Conservation (phyloP, 2,113 vertebrate genomes). For the Micronycteris hirsuta region DNA sequence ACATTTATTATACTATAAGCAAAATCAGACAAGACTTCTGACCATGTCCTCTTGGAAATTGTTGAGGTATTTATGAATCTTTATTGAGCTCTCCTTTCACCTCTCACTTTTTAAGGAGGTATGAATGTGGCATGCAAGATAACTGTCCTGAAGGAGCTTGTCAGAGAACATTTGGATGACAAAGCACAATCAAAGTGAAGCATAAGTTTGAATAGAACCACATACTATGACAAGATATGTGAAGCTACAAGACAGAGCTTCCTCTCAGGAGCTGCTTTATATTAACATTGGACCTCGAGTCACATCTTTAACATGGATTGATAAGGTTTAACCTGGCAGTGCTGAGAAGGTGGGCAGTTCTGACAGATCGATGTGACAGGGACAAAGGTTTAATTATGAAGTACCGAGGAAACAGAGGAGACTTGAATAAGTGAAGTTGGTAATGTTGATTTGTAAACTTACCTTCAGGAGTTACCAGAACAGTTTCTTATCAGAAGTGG, state of each 20-base stretch:
- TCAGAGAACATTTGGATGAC: not conserved
- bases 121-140: fast-evolving
- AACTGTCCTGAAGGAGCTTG: not conserved
- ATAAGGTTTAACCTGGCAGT: not conserved
- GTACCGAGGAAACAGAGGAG: not conserved
- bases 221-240: not conserved
- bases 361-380: not conserved
- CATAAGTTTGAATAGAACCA: not conserved
- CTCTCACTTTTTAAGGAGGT: not conserved
- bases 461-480: not conserved
- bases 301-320: not conserved
- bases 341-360: not conserved
- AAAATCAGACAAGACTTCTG: not conserved
- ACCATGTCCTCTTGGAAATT: not conserved
- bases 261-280: not conserved
- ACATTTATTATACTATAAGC: not conserved
- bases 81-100: not conserved
- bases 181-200: not conserved
- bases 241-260: not conserved
- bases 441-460: not conserved
- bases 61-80: not conserved
- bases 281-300: not conserved
- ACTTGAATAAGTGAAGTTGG: not conserved
- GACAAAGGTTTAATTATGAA: not conserved
- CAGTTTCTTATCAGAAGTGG: not conserved